Conservation (phyloP, 2,113 vertebrate species). For the Holacanthus passer region DNA sequence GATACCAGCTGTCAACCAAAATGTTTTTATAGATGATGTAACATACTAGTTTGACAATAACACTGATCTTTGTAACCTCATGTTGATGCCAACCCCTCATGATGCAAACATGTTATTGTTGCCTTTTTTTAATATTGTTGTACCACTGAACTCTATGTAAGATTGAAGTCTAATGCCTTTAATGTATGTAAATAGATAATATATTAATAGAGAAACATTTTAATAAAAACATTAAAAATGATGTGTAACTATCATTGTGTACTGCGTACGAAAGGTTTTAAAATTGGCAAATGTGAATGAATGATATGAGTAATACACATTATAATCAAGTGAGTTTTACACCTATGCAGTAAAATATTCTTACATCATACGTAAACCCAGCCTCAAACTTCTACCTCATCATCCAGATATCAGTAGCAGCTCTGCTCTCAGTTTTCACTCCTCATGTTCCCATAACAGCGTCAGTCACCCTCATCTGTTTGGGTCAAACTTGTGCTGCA, state of each 20-base stretch:
- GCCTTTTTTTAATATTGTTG: slow-evolving; percentile 66
- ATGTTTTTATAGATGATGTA: slow-evolving; percentile 67
- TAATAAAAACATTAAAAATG: slow-evolving; percentile 68
- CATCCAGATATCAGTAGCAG: slow-evolving; percentile 15
- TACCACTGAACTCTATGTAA: slow-evolving; percentile 34
- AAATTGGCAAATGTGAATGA: neutral
- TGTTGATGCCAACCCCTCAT: slow-evolving; percentile 53
- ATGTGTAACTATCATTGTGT: neutral
- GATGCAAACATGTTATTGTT: slow-evolving; percentile 57
- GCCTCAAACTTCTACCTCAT: neutral
- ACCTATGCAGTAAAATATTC: neutral
- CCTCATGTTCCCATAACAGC: neutral
- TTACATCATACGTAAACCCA: slow-evolving; percentile 13
- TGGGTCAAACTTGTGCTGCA: neutral
- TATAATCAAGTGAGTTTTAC: too few relatives aligned
- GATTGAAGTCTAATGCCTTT: slow-evolving; percentile 53
- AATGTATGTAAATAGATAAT: slow-evolving; percentile 70
- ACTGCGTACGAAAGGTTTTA: neutral
- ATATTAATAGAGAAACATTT: slow-evolving; percentile 70
- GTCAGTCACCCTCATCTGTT: slow-evolving; percentile 6
- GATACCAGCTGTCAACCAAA: slow-evolving; percentile 75
- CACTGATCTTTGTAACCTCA: slow-evolving; percentile 43
- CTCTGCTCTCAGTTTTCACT: slow-evolving; percentile 44
- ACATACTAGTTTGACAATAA: slow-evolving; percentile 57
- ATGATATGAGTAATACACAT: neutral